These are phyloP conservation scores for Hirtodrosophila trivittata DNA, from an alignment of 2,888 invertebrate species.

Conservation along the genomic window DNA sequence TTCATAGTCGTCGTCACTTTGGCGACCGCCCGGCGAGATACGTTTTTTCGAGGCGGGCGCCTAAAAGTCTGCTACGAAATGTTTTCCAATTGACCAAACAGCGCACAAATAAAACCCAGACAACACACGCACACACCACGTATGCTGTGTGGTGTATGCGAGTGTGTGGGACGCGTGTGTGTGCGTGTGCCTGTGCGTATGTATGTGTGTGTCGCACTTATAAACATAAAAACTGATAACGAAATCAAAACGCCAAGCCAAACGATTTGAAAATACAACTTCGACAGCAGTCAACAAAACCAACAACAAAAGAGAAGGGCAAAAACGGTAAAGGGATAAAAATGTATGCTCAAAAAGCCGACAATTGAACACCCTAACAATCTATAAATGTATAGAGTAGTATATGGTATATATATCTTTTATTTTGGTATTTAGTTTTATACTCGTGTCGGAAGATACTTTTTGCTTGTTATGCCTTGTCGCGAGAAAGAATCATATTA, in stretches of 20 bases:
- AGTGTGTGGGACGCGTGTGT: background rate
- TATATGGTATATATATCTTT: too few species aligned
- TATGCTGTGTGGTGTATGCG: conserved; percentile 3
- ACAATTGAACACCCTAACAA: too few species aligned
- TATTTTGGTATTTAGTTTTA: too few species aligned
- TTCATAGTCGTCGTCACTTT: conserved; percentile 56
- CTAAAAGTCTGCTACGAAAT: conserved; percentile 76
- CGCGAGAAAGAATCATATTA: too few species aligned
- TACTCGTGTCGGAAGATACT: too few species aligned
- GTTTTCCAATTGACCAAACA: conserved; percentile 80
- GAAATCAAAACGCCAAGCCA: conserved; percentile 79
- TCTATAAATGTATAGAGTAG: too few species aligned
- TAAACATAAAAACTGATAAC: conserved; percentile 79
- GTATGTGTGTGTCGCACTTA: conserved; percentile 62
- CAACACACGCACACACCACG: conserved; percentile 35
- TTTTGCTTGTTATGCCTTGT: too few species aligned
- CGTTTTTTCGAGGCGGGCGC: conserved; percentile 52
- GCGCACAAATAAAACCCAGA: conserved; percentile 71
- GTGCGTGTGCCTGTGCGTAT: conserved; percentile 23
- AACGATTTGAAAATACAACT: conserved; percentile 73
- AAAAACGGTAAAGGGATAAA: too few species aligned
- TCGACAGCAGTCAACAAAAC: conserved; percentile 40
- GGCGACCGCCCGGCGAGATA: conserved; percentile 59
- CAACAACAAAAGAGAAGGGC: conserved; percentile 9
- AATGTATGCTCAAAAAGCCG: too few species aligned